Base-by-base conservation (phyloP, 1,140 invertebrate species). In the Drosophila persimilis region DNA sequence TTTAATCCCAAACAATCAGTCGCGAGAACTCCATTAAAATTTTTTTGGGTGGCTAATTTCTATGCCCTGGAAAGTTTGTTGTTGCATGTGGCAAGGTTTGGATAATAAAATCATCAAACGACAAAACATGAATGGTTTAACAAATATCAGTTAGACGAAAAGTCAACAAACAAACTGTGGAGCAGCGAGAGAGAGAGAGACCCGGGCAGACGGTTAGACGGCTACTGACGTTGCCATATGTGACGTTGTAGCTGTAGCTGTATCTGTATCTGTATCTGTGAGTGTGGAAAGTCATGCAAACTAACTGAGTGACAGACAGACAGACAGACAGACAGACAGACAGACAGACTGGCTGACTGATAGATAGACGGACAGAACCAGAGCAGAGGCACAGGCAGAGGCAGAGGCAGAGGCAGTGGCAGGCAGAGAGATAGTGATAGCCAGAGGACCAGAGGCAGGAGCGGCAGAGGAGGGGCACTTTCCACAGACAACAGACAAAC, bases 41-140 rank as follows among this genome's bases (percentile, higher is more conserved):
- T 84, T 60, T 26, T 48, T n/a, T 26, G 26, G 29, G 3, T 1
- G 7, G 45, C 11, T 52, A 26, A 24, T 24, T 39, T 13, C 7
- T 39, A 5, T 39, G 3, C 11, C 3, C 11, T 35, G 8, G 2
- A 35, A 35, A 35, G 31, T 35, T 44, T 51, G 44, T 31, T 54
- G 51, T 45, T 78, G 83, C 81, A 88, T 86, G 81, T 81, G 83
- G 11, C 3, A 81, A 88, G 85, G 85, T 78, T 86, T 71, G 81
- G 81, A 86, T 88, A 86, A 88, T 70, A 83, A 81, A 88, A 86
- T 86, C 81, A 86, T 86, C 81, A 86, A 39, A 83, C 81, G 69
- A 59, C 61, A 74, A 69, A 85, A 86, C 79, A 81, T 65, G 77
- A 86, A 75, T 81, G 69, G 58, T 72, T 79, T 88, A 76, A 86